phyloP scores from a whole-genome alignment of 2,888 invertebrate genomes.

The Zygaena filipendulae region DNA sequence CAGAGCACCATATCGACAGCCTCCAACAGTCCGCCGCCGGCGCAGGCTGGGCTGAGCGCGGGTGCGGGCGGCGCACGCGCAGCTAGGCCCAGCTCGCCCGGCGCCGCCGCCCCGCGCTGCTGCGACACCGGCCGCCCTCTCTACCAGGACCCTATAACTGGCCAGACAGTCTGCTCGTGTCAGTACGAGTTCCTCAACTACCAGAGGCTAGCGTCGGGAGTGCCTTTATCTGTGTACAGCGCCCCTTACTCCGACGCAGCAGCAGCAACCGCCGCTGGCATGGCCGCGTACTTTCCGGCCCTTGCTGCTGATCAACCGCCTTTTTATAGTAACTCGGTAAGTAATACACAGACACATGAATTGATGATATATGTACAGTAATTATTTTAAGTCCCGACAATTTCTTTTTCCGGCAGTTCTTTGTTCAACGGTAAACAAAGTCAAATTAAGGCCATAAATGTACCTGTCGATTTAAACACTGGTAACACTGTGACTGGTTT shows the following conservation, averaged over 20 bases:
- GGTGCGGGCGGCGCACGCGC: conserved; percentile 57
- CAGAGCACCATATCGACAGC: conserved; percentile 77
- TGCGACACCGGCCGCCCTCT: conserved; percentile 93
- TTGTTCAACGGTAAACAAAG: too few relatives aligned
- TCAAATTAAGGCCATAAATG: too few relatives aligned
- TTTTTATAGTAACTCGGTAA: conserved; percentile 87
- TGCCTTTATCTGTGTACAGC: conserved; percentile 85
- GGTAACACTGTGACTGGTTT: too few relatives aligned
- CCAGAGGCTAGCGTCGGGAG: conserved; percentile 79
- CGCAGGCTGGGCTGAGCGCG: conserved; percentile 69
- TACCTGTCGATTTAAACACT: too few relatives aligned
- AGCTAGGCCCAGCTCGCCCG: conserved; percentile 61
- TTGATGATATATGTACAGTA: too few relatives aligned
- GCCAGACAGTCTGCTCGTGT: conserved; percentile 90
- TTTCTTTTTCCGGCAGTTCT: too few relatives aligned
- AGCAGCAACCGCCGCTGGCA: conserved; percentile 76
- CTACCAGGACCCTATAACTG: conserved; percentile 90
- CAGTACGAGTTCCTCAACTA: conserved; percentile 90
- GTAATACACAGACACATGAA: conserved; percentile 40
- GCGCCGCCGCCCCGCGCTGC: conserved; percentile 74
- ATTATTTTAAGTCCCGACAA: too few relatives aligned
- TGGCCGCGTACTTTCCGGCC: conserved; percentile 88
- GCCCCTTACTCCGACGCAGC: conserved; percentile 80
- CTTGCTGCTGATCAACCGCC: conserved; percentile 87
- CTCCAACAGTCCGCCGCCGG: conserved; percentile 75